Evolutionary conservation across 2,113 vertebrate species (phyloP), one percentile per base, ranked within the genome.

Genomic region (Tamias sibiricus): DNA sequence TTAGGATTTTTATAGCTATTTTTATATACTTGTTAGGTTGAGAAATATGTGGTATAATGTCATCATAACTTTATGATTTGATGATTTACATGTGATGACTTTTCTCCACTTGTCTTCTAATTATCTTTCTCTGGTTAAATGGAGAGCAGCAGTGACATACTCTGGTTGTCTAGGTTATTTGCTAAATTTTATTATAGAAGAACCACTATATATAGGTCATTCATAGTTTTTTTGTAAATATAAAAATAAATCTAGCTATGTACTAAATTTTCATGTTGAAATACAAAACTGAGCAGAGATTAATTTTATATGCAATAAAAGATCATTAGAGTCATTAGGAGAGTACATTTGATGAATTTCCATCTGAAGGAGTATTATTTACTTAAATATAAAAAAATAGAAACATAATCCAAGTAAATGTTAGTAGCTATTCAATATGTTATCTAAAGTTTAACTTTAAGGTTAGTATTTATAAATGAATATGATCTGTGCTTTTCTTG

Each of bases 71-170:
- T 42, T 93, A 82, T 87, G 68, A 57, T 91, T 91, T 57, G 72
- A 54, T 91, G 32, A 42, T 92, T 91, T 82, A 57, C 26, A 79
- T 2, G 26, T 16, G 8, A n/a, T 85, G 49, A 37, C 37, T 68
- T 84, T 83, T 49, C 47, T 64, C 19, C 47, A 22, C 7, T 47
- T 42, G 13, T 90, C 30, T 97, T 95, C 59, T 68, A 26, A 62
- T n/a, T 54, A 49, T 59, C 42, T 96, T 87, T 92, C 24, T 82
- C 52, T 93, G 68, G 54, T 92, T 92, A 75, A 94, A 83, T 98
- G 97, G 97, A 98, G 96, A 98, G 96, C 95, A 97, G 96, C 90
- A 98, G 98, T 98, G 98, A 98, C 97, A 97, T 97, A 42, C 95
- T 95, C 95, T 98, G 98, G 97, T 86, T 96, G 68, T 54, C 83